A percentile compares a stretch with the other conserved stretches of the same genome.
phyloP scores from a whole-genome alignment of 2,113 vertebrate species.

The Cyphomyrus plagiostoma region DNA sequence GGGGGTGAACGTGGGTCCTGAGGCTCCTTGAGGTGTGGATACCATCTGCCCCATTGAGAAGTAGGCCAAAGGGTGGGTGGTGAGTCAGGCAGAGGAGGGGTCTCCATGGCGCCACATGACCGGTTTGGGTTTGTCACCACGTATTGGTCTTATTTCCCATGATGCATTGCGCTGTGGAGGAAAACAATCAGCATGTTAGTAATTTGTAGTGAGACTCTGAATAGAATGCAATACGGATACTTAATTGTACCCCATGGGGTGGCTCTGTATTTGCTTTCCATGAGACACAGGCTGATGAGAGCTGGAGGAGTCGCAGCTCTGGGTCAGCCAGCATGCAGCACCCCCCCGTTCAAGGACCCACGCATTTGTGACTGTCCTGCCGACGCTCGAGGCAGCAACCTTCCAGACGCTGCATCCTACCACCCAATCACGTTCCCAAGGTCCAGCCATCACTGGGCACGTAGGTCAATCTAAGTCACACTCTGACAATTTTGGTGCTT shows the following conservation, averaged over 20 bases:
- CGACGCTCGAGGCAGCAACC: not conserved
- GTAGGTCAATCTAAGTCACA: not conserved
- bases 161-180: not conserved
- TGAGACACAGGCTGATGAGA: not conserved
- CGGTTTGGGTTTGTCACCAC: not conserved
- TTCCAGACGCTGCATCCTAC: not conserved
- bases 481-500: not conserved
- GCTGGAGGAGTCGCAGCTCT: not conserved
- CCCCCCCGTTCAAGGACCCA: not conserved
- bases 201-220: not conserved
- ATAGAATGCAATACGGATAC: not conserved
- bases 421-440: not conserved
- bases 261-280: not conserved
- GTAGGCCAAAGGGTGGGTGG: not conserved
- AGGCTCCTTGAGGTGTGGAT: not conserved
- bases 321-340: not conserved
- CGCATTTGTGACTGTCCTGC: not conserved
- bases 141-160: not conserved
- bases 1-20: not conserved
- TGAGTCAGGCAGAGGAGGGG: not conserved
- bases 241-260: not conserved
- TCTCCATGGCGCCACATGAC: not conserved
- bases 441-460: not conserved
- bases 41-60: not conserved
- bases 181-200: not conserved